Evolutionary conservation across 2,113 vertebrate species (phyloP).

Genomic region (Sebastes schlegelii): DNA sequence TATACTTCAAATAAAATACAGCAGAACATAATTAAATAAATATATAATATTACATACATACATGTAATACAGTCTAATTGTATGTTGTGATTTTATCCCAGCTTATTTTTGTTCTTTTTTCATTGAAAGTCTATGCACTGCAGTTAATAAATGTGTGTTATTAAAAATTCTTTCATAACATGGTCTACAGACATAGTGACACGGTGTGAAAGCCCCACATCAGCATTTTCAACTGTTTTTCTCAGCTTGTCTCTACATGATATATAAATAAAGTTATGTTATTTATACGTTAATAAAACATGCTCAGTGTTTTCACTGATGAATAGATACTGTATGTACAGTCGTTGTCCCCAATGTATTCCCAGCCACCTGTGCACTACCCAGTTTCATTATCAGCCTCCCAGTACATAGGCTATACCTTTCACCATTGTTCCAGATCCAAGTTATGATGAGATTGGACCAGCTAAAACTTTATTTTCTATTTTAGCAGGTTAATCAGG

Average conservation of each 20-base stretch:
- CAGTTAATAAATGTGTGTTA: not conserved
- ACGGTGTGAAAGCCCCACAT: not conserved
- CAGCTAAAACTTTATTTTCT: not conserved
- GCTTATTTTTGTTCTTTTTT: not conserved
- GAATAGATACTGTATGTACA: not conserved
- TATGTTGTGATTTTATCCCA: not conserved
- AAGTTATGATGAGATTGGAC: too few species aligned
- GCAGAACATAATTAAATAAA: not conserved
- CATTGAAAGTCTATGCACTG: not conserved
- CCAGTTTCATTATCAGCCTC: not conserved
- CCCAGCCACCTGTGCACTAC: not conserved
- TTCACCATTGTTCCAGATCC: not conserved
- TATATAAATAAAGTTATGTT: not conserved
- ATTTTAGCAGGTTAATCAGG: not conserved
- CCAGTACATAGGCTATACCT: not conserved
- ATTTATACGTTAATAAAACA: not conserved
- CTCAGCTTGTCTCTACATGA: not conserved
- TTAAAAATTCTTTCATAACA: not conserved
- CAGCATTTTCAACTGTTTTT: not conserved
- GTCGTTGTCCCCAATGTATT: not conserved
- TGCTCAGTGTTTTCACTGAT: not conserved
- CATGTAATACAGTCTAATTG: not conserved
- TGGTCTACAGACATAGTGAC: not conserved
- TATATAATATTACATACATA: too few species aligned
- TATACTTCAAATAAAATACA: not conserved